Conservation (phyloP, 2,888 invertebrate genomes). For the Lithophane leautieri region DNA sequence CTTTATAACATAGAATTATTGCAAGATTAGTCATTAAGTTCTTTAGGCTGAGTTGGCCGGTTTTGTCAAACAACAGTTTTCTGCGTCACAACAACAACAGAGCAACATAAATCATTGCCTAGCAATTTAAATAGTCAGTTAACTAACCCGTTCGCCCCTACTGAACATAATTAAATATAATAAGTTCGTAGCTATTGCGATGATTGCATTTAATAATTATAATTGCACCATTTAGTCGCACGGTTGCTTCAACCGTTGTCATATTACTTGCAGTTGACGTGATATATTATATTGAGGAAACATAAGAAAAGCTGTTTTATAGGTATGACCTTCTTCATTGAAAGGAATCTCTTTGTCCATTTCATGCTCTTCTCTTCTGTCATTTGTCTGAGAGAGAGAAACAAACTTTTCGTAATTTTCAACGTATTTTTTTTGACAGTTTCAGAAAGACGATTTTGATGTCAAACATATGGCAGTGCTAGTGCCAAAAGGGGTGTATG, state of each 20-base stretch:
- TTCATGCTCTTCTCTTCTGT: background rate
- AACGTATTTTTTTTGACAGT: background rate
- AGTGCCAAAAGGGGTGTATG: background rate
- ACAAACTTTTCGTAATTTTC: too few species aligned
- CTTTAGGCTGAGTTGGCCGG: background rate
- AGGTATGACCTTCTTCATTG: background rate
- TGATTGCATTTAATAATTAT: constrained; percentile 64
- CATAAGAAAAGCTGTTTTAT: background rate
- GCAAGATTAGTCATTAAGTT: background rate
- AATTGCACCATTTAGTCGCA: constrained; percentile 64
- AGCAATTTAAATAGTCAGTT: constrained; percentile 43
- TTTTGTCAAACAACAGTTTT: background rate
- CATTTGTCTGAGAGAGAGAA: background rate
- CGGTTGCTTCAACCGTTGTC: constrained; percentile 55
- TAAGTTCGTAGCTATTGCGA: constrained; percentile 57
- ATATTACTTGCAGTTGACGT: constrained; percentile 30
- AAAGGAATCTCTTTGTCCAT: background rate
- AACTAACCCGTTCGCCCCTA: constrained; percentile 43
- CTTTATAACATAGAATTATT: background rate
- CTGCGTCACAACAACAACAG: constrained; percentile 2
- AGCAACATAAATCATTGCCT: constrained; percentile 41
- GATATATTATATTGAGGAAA: constrained; percentile 12
- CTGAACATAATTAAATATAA: constrained; percentile 63
- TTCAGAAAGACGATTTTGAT: background rate
- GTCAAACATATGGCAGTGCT: background rate